Conservation (phyloP, 2,113 vertebrate genomes). For the Gila orcuttii region DNA sequence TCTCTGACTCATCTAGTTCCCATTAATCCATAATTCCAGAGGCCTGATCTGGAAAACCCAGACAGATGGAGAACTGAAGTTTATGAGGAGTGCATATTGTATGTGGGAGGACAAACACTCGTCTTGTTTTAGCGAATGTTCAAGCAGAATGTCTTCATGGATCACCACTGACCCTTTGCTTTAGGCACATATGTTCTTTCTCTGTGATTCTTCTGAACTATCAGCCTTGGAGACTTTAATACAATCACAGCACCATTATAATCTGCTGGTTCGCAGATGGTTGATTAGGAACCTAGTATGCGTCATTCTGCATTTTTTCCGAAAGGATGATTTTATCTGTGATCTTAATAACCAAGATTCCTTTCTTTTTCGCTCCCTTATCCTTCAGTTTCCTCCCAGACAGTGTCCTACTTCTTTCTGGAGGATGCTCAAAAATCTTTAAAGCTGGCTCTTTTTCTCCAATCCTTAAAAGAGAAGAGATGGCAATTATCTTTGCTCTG, state of each 20-base stretch:
- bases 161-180: not conserved
- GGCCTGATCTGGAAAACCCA: not conserved
- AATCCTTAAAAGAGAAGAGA: not conserved
- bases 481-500: not conserved
- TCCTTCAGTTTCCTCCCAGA: conserved; percentile 11
- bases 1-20: conserved; percentile 32
- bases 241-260: conserved; percentile 20
- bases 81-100: not conserved
- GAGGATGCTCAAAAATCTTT: conserved; percentile 7
- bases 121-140: conserved; percentile 7
- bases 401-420: conserved; percentile 11
- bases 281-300: conserved; percentile 59
- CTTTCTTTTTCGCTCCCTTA: not conserved
- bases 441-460: not conserved
- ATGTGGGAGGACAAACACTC: not conserved
- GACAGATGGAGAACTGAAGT: conserved; percentile 8
- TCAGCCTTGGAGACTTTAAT: conserved; percentile 66
- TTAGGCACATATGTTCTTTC: not conserved
- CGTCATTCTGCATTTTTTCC: conserved; percentile 33
- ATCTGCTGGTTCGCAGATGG: conserved; percentile 56
- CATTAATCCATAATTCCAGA: not conserved
- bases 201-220: conserved; percentile 54
- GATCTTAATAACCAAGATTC: conserved; percentile 44
- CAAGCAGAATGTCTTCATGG: not conserved
- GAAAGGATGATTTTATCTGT: conserved; percentile 17